A percentile compares a stretch with the other conserved stretches of the same genome.
phyloP scores from a whole-genome alignment of 1,140 invertebrate genomes.

The Macrosteles quadrilineatus region DNA sequence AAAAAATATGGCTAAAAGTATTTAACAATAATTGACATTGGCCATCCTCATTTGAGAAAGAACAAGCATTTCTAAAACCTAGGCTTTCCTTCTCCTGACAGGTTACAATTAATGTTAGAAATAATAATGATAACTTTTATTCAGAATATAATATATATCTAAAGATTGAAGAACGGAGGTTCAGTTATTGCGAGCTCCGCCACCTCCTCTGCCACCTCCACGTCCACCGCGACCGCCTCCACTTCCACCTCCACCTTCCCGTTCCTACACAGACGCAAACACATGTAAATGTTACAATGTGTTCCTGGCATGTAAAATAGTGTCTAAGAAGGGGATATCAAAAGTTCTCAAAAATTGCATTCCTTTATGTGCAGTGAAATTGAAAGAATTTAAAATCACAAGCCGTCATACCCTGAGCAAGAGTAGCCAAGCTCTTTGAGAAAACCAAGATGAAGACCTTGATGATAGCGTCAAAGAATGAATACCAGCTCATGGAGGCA shows the following conservation, averaged over 20 bases:
- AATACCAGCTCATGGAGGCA: no score
- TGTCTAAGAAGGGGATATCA: no score
- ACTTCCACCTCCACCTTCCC: constrained; percentile 36
- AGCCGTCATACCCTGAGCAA: no score
- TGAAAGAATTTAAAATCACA: no score
- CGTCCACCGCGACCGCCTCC: constrained; percentile 34
- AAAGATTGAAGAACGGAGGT: constrained; percentile 7
- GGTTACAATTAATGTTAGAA: constrained; percentile 10
- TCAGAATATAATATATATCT: constrained; percentile 12
- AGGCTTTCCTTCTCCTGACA: constrained; percentile 9
- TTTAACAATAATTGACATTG: not conserved
- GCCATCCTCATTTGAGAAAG: constrained; percentile 19
- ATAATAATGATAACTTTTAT: constrained; percentile 23
- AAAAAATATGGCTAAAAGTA: not conserved
- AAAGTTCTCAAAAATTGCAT: no score
- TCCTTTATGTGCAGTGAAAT: no score
- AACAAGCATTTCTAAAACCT: constrained; percentile 23
- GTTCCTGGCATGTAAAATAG: no score
- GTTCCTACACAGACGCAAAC: constrained; percentile 40
- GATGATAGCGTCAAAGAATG: no score
- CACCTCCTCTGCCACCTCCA: constrained; percentile 29
- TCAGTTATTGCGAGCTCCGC: constrained; percentile 30
- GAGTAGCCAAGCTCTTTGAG: no score
- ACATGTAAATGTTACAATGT: no score
- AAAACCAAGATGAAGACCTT: no score